A percentile compares a stretch with the other conserved stretches of the same genome.
Evolutionary conservation across 2,113 vertebrate genomes (phyloP).

Genomic region (Lagenorhynchus albirostris): DNA sequence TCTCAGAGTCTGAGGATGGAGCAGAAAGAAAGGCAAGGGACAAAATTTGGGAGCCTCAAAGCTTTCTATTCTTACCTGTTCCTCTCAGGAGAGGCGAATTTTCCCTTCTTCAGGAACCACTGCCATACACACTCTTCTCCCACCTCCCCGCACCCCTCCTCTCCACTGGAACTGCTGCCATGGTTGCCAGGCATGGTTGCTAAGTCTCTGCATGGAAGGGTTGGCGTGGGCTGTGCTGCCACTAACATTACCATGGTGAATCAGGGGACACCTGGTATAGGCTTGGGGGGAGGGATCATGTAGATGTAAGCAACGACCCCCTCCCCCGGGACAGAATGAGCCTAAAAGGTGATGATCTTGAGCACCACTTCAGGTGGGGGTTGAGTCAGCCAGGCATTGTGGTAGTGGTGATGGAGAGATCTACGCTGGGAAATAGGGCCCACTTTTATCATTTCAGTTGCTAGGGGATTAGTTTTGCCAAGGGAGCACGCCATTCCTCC

Average conservation of each 20-base stretch:
- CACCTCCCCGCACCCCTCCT: not conserved
- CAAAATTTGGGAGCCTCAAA: not conserved
- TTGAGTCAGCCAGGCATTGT: not conserved
- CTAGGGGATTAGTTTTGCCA: constrained; percentile 31
- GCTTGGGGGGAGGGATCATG: constrained; percentile 39
- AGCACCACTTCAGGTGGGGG: not conserved
- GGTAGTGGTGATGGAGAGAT: not conserved
- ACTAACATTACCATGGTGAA: constrained; percentile 79
- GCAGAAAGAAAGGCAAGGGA: not conserved
- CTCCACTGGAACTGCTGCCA: constrained; percentile 60
- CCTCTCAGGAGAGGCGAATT: constrained; percentile 7
- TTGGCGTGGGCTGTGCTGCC: constrained; percentile 76
- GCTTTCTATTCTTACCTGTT: not conserved
- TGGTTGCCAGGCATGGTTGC: constrained; percentile 79
- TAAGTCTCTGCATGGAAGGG: constrained; percentile 76
- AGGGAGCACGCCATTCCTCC: not conserved
- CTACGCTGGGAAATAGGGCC: not conserved
- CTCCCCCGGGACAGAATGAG: not conserved
- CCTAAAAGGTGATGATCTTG: constrained; percentile 19
- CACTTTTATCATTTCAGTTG: constrained; percentile 52
- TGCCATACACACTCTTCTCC: not conserved
- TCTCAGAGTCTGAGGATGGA: not conserved
- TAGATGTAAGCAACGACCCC: constrained; percentile 23
- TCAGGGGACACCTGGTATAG: constrained; percentile 74
- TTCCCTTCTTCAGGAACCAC: constrained; percentile 25